Evolutionary conservation across 2,888 invertebrate species (phyloP).

Genomic region (Pteria penguin): DNA sequence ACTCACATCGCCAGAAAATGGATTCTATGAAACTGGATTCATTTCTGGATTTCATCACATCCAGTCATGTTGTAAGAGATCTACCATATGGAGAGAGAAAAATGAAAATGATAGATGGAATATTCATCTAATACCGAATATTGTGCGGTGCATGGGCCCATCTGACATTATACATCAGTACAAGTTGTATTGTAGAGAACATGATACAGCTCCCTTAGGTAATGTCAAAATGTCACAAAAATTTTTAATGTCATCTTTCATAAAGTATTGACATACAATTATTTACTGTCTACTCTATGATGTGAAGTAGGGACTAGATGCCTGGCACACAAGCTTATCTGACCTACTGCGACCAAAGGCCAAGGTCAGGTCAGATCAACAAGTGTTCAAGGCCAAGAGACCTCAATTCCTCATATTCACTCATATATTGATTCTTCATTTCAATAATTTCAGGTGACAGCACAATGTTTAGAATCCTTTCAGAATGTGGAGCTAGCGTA

Average conservation of each 20-base stretch:
- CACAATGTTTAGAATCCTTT: conserved; percentile 16
- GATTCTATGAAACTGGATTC: conserved; percentile 2
- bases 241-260: no score
- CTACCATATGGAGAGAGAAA: conserved; percentile 11
- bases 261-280: no score
- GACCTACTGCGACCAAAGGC: no score
- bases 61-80: no score
- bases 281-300: no score
- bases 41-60: conserved; percentile 6
- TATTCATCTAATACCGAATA: conserved; percentile 3
- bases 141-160: conserved; percentile 13
- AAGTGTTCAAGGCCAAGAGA: no score
- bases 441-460: conserved; percentile 11
- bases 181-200: conserved; percentile 13
- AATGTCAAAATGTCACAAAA: background rate
- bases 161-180: conserved; percentile 17
- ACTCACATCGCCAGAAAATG: background rate
- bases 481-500: conserved; percentile 8
- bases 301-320: no score
- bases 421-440: no score
- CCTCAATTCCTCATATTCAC: no score
- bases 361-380: no score
- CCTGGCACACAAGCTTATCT: no score
- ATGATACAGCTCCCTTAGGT: conserved; percentile 17
- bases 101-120: conserved; percentile 12